Evolutionary conservation across 1,140 invertebrate species (phyloP).

Genomic region (Trissolcus basalis): DNA sequence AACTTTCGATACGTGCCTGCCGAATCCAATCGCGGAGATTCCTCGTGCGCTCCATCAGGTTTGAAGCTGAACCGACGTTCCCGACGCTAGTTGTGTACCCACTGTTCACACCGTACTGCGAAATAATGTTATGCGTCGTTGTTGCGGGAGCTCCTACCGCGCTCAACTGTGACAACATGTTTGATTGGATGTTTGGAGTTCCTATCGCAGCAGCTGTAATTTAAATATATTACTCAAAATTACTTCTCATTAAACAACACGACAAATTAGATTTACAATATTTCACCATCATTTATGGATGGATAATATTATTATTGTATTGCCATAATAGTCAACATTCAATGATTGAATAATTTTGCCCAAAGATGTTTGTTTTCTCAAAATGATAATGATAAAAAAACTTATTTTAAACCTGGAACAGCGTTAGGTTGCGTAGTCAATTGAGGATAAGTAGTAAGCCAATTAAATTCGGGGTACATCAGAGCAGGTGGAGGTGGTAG

Average conservation of each 20-base stretch:
- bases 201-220: conserved; percentile 63
- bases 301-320: too few species aligned
- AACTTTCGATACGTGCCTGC: conserved; percentile 74
- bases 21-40: conserved; percentile 82
- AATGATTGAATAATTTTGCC: too few species aligned
- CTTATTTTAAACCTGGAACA: conserved; percentile 61
- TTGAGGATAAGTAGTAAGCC: conserved; percentile 75
- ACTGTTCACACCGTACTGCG: conserved; percentile 72
- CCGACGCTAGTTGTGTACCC: conserved; percentile 74
- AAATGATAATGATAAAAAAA: too few species aligned
- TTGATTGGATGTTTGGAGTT: conserved; percentile 73
- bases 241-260: too few species aligned
- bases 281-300: too few species aligned
- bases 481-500: conserved; percentile 76
- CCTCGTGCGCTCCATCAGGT: conserved; percentile 80
- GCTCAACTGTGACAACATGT: conserved; percentile 72
- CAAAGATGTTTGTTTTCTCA: too few species aligned
- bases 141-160: conserved; percentile 65
- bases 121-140: conserved; percentile 73
- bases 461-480: conserved; percentile 79
- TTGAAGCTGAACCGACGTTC: conserved; percentile 74
- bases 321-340: too few species aligned
- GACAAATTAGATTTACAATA: too few species aligned
- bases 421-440: conserved; percentile 64
- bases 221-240: too few species aligned